Percentiles rank a stretch among this genome's conserved stretches.
Evolutionary conservation across 2,888 invertebrate genomes (phyloP).

Genomic region (Nomada fucata): DNA sequence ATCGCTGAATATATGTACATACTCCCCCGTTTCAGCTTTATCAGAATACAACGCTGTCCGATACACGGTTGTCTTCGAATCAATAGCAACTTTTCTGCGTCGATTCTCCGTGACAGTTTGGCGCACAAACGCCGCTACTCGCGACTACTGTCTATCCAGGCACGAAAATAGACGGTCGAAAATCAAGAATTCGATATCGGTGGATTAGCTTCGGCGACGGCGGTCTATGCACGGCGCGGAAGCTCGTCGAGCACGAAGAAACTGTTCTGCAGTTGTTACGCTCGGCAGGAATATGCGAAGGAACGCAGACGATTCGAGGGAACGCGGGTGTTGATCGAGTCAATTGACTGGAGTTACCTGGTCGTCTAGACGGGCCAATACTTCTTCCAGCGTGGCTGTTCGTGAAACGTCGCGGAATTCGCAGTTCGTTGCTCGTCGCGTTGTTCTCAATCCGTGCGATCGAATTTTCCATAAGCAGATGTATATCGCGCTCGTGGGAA

Average conservation of each 20-base stretch:
- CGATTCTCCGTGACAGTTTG: neutral
- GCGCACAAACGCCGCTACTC: neutral
- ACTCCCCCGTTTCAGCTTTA: neutral
- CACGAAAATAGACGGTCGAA: slow-evolving; percentile 20
- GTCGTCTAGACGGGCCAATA: slow-evolving; percentile 53
- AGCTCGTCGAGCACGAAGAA: slow-evolving; percentile 42
- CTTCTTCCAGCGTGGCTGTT: slow-evolving; percentile 22
- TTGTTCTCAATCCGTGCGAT: slow-evolving; percentile 45
- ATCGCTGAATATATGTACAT: neutral
- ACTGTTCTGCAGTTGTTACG: slow-evolving; percentile 46
- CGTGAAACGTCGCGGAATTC: slow-evolving; percentile 2
- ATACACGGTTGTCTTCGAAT: neutral
- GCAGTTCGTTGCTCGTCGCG: slow-evolving; percentile 8
- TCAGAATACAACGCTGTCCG: neutral
- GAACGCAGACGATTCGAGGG: slow-evolving; percentile 30
- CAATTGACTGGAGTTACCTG: slow-evolving; percentile 59
- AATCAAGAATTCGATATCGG: slow-evolving; percentile 61
- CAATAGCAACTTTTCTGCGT: neutral
- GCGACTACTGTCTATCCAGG: neutral
- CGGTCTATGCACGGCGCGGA: slow-evolving; percentile 4
- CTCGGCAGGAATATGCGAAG: slow-evolving; percentile 44
- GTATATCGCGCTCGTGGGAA: neutral
- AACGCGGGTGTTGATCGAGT: slow-evolving; percentile 69
- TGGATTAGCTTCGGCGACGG: slow-evolving; percentile 35
- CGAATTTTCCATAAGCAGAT: slow-evolving; percentile 34